Conservation (phyloP, 1,140 invertebrate species). For the Macrobrachium nipponense region DNA sequence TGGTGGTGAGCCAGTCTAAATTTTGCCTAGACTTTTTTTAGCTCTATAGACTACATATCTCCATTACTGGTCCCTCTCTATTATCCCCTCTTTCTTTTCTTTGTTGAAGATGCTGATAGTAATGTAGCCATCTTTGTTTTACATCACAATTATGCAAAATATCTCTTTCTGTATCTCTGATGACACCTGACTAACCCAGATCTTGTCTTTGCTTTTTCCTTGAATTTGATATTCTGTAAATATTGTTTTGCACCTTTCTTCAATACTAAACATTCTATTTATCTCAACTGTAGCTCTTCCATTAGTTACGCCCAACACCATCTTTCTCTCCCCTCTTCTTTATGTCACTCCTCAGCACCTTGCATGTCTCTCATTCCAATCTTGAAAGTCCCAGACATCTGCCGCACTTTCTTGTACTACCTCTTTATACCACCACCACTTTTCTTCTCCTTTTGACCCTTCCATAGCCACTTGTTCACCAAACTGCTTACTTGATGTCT, state of each 20-base stretch:
- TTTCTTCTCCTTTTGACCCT: neutral
- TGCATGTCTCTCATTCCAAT: neutral
- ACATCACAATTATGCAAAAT: no score
- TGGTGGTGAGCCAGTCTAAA: neutral
- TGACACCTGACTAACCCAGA: no score
- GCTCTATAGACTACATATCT: neutral
- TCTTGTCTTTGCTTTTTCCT: slow-evolving; percentile 8
- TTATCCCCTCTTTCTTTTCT: neutral
- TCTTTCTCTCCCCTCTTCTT: neutral
- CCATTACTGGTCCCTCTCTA: neutral
- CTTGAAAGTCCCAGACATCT: neutral
- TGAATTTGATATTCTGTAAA: neutral
- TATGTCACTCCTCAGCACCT: neutral
- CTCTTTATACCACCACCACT: no score
- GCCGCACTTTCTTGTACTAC: neutral
- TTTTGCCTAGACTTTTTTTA: neutral
- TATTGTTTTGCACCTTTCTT: neutral
- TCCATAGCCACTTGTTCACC: neutral
- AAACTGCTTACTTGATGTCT: no score
- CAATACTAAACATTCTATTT: neutral
- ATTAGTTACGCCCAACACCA: neutral
- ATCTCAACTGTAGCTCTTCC: neutral
- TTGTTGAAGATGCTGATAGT: neutral
- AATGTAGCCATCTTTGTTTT: no score
- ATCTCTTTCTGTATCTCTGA: neutral